Conservation (phyloP, 2,888 invertebrate genomes). For the Phortica okadai region DNA sequence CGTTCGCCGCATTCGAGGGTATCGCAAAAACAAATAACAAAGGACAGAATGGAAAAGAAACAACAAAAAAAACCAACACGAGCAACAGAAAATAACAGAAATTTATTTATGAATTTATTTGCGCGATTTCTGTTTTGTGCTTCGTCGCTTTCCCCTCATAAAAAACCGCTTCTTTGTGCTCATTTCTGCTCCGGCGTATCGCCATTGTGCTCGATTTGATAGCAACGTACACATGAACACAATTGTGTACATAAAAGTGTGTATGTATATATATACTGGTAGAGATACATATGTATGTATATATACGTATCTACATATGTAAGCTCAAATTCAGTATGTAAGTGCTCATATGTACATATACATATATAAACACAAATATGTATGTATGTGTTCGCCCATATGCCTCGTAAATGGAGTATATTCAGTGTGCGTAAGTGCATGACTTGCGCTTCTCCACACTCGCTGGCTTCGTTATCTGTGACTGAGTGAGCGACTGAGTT, state of each 20-base stretch:
- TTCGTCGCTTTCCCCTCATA: not conserved
- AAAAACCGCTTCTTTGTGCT: not conserved
- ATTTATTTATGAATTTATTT: slow-evolving; percentile 16
- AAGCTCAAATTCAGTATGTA: not conserved
- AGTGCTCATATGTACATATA: not conserved
- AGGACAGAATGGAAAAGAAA: not conserved
- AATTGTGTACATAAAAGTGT: not conserved
- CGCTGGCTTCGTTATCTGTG: no score
- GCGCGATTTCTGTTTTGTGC: not conserved
- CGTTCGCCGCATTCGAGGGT: not conserved
- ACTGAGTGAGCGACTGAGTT: not conserved
- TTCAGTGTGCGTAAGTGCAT: no score
- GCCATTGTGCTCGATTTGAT: not conserved
- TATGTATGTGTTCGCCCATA: not conserved
- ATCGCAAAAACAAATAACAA: not conserved
- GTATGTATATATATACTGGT: not conserved
- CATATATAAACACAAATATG: not conserved
- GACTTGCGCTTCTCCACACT: no score
- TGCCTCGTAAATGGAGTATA: not conserved
- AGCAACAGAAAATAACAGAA: slow-evolving; percentile 8
- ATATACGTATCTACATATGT: not conserved
- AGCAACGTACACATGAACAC: not conserved
- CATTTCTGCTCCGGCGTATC: not conserved
- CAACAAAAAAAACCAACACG: not conserved
- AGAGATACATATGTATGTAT: not conserved